Conservation (phyloP, 2,113 vertebrate species). For the Ammodytes dubius region DNA sequence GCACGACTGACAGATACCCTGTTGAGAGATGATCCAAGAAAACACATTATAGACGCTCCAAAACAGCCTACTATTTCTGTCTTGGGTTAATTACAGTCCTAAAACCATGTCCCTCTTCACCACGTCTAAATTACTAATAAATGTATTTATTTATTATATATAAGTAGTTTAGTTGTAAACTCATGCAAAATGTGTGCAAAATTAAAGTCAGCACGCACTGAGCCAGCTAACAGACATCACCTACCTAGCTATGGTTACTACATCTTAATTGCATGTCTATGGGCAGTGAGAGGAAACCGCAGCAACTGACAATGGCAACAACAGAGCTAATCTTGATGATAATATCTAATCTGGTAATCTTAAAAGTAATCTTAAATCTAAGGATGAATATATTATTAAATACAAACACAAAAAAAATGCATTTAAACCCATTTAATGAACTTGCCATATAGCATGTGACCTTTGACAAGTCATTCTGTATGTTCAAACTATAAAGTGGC, state of each 20-base stretch:
- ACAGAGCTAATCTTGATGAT: background rate
- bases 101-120: background rate
- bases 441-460: background rate
- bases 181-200: background rate
- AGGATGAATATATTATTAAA: background rate
- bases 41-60: background rate
- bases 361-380: background rate
- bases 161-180: background rate
- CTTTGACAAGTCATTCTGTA: background rate
- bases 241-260: background rate
- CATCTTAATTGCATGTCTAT: background rate
- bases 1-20: slow-evolving; percentile 98
- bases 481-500: background rate
- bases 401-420: background rate
- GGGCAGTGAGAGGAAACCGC: background rate
- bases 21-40: slow-evolving; percentile 2
- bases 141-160: background rate
- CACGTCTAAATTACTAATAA: background rate
- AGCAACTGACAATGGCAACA: background rate
- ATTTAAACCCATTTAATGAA: background rate
- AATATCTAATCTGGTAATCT: background rate
- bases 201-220: background rate
- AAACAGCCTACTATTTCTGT: background rate
- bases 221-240: background rate
- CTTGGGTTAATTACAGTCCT: background rate